Evolutionary conservation across 2,888 invertebrate genomes (phyloP).

Genomic region (Dexiosoma caninum): DNA sequence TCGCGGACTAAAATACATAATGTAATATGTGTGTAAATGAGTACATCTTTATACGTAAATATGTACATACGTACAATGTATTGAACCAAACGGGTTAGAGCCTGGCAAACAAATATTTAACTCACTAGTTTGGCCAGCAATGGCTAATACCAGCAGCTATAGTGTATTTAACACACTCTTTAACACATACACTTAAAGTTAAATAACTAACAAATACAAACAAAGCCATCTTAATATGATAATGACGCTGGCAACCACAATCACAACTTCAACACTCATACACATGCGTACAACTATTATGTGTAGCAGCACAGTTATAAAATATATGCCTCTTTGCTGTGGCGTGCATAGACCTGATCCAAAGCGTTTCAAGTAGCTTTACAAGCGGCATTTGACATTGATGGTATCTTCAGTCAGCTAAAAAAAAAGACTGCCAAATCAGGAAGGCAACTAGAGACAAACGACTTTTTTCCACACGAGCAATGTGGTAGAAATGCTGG

Average conservation of each 20-base stretch:
- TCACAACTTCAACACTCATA: slow-evolving; percentile 2
- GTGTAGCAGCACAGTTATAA: slow-evolving; percentile 43
- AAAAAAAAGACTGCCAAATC: slow-evolving; percentile 43
- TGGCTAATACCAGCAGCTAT: slow-evolving; percentile 51
- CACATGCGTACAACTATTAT: background rate
- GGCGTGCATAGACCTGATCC: background rate
- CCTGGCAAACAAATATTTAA: background rate
- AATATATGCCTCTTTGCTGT: background rate
- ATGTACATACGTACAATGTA: background rate
- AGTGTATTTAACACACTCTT: slow-evolving; percentile 42
- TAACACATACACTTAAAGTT: slow-evolving; percentile 12
- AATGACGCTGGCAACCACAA: slow-evolving; percentile 26
- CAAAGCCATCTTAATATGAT: slow-evolving; percentile 22
- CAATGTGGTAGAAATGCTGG: slow-evolving; percentile 40
- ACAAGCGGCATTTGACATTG: slow-evolving; percentile 52
- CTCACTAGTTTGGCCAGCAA: background rate
- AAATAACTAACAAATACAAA: slow-evolving; percentile 18
- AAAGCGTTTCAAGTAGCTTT: slow-evolving; percentile 45
- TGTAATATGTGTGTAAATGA: no score
- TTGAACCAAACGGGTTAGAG: background rate
- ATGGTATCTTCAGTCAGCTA: slow-evolving; percentile 40
- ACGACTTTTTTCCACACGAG: background rate
- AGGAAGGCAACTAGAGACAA: slow-evolving; percentile 50
- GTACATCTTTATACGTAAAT: background rate
- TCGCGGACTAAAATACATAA: background rate